phyloP scores from a whole-genome alignment of 1,140 invertebrate genomes.

The Habropoda laboriosa region DNA sequence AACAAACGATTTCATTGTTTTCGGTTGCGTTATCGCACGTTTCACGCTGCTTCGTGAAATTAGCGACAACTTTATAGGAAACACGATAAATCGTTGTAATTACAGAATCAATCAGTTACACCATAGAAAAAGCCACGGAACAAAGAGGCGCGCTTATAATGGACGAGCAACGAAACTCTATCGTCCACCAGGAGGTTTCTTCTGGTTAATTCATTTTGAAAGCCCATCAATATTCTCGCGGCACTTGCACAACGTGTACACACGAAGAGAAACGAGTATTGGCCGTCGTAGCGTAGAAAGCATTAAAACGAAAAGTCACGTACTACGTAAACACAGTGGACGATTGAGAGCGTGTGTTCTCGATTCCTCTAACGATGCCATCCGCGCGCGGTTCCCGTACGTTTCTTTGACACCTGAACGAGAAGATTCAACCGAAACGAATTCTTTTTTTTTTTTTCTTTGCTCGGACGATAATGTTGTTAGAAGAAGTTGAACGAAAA shows the following conservation, averaged over 20 bases:
- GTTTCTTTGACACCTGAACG: slow-evolving; percentile 9
- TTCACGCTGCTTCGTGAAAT: background rate
- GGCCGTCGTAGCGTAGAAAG: slow-evolving; percentile 17
- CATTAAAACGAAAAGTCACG: slow-evolving; percentile 42
- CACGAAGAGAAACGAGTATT: slow-evolving; percentile 30
- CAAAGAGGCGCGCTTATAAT: background rate
- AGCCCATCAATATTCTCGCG: slow-evolving; percentile 39
- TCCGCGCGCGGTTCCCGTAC: slow-evolving; percentile 5
- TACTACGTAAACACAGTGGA: slow-evolving; percentile 25
- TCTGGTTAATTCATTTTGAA: slow-evolving; percentile 39
- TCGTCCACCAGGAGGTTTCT: slow-evolving; percentile 2
- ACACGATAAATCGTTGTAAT: slow-evolving; percentile 4
- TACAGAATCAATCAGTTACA: slow-evolving; percentile 4
- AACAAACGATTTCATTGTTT: background rate
- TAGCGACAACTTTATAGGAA: background rate
- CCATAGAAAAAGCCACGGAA: background rate
- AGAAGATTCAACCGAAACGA: background rate
- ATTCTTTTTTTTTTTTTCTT: too few relatives aligned
- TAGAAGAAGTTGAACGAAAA: background rate
- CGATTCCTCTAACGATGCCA: background rate
- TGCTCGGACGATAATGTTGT: too few relatives aligned
- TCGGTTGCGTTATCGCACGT: background rate
- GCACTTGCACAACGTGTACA: slow-evolving; percentile 29
- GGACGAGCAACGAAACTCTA: background rate
- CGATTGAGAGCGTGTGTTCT: slow-evolving; percentile 23